These are phyloP conservation scores for Pyrocephalus nanus DNA, from an alignment of 2,797 vertebrate species.

Conservation along the genomic window DNA sequence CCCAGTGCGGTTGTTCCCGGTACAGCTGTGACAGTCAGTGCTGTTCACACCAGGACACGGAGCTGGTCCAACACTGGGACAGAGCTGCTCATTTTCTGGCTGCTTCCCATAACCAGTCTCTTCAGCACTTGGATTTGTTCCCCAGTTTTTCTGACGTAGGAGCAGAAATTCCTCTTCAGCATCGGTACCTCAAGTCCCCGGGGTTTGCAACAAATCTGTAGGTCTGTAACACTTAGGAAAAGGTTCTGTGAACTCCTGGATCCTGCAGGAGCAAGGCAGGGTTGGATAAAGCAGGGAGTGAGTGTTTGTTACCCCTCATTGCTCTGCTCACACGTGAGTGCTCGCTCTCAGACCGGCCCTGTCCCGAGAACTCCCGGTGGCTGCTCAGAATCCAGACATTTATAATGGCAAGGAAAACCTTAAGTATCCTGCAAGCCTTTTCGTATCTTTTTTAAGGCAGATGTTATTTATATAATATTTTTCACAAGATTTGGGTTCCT, in stretches of 20 bases:
- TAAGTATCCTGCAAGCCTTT: not conserved
- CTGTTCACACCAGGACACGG: not conserved
- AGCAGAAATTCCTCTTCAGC: not conserved
- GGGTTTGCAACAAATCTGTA: not conserved
- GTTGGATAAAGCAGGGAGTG: not conserved
- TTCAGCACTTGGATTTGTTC: not conserved
- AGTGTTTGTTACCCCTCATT: not conserved
- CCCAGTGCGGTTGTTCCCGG: not conserved
- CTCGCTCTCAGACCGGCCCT: not conserved
- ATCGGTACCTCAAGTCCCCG: not conserved
- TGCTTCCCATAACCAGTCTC: not conserved
- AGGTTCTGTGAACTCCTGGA: not conserved
- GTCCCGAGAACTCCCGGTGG: accelerated
- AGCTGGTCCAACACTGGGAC: not conserved
- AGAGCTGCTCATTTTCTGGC: not conserved
- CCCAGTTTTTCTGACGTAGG: not conserved
- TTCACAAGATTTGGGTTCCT: not conserved
- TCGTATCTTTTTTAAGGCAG: not conserved
- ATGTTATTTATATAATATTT: slow-evolving; percentile 3
- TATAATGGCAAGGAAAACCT: not conserved
- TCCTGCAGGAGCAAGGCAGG: not conserved
- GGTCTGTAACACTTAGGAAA: not conserved
- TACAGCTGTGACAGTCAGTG: not conserved
- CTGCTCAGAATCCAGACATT: not conserved
- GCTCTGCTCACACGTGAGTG: accelerated